phyloP scores from a whole-genome alignment of 1,140 invertebrate species.

The Bombus balteatus region DNA sequence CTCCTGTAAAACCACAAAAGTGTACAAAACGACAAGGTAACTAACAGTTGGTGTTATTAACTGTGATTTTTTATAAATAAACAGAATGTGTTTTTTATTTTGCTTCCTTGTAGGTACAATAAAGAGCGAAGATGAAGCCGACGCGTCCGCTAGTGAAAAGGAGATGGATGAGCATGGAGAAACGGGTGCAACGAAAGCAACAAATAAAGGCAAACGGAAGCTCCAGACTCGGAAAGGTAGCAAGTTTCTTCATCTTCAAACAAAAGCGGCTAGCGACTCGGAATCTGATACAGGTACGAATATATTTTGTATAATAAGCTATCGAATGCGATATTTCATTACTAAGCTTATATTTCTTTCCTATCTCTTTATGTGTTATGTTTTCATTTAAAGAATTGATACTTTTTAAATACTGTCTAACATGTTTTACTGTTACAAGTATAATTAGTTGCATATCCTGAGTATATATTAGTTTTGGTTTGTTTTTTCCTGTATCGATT shows the following conservation, averaged over 20 bases:
- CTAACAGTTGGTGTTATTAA: not conserved
- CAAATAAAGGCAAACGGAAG: conserved; percentile 81
- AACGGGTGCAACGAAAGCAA: conserved; percentile 63
- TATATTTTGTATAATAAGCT: not conserved
- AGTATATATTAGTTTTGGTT: not conserved
- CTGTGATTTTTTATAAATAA: not conserved
- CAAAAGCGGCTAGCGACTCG: conserved; percentile 80
- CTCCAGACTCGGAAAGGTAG: conserved; percentile 79
- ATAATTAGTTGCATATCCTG: not conserved
- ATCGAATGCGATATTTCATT: not conserved
- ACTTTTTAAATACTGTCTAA: not conserved
- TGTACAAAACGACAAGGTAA: conserved; percentile 76
- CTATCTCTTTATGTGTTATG: not conserved
- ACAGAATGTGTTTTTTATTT: not conserved
- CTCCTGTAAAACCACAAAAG: conserved; percentile 80
- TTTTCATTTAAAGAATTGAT: conserved; percentile 3
- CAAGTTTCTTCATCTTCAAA: conserved; percentile 79
- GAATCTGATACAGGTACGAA: conserved; percentile 82
- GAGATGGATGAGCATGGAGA: conserved; percentile 73
- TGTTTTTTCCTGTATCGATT: not conserved
- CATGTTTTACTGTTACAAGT: not conserved
- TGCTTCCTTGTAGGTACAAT: conserved; percentile 57
- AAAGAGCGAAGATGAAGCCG: conserved; percentile 79
- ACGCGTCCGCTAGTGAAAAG: conserved; percentile 78
- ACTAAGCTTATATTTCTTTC: not conserved